Conservation (phyloP, 2,113 vertebrate genomes). For the Rhombomys opimus region DNA sequence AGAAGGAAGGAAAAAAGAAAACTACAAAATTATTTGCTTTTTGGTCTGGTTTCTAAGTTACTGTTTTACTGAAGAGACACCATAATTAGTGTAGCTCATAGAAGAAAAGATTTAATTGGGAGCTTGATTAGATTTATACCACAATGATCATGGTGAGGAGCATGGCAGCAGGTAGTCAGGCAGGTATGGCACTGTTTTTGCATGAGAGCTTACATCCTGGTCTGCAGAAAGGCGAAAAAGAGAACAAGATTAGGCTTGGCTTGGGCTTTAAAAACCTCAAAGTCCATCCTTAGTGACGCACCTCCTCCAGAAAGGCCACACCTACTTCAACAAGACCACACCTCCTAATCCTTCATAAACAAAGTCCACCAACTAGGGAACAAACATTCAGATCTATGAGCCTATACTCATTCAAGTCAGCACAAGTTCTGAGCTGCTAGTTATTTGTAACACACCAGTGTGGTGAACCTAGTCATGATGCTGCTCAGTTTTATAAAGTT, state of each 20-base stretch:
- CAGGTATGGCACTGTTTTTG: not conserved
- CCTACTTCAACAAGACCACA: not conserved
- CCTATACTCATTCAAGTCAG: not conserved
- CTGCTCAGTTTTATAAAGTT: not conserved
- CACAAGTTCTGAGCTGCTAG: not conserved
- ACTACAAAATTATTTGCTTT: not conserved
- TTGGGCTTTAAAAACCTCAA: not conserved
- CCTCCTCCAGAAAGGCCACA: not conserved
- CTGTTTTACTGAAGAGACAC: not conserved
- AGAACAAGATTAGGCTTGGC: not conserved
- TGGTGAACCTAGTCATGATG: not conserved
- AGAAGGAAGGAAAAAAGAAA: not conserved
- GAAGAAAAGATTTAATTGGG: not conserved
- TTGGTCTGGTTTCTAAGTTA: not conserved
- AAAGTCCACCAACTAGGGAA: not conserved
- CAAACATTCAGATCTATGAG: not conserved
- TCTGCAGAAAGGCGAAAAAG: not conserved
- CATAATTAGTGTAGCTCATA: not conserved
- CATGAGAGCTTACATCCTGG: not conserved
- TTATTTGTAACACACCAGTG: slow-evolving; percentile 36
- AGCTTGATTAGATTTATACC: not conserved
- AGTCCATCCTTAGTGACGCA: not conserved
- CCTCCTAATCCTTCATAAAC: not conserved
- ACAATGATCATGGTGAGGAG: not conserved
- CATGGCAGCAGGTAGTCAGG: not conserved